These are phyloP conservation scores for Porites divaricata DNA, from an alignment of 92 coral and sea anemone genomes.

Conservation along the genomic window DNA sequence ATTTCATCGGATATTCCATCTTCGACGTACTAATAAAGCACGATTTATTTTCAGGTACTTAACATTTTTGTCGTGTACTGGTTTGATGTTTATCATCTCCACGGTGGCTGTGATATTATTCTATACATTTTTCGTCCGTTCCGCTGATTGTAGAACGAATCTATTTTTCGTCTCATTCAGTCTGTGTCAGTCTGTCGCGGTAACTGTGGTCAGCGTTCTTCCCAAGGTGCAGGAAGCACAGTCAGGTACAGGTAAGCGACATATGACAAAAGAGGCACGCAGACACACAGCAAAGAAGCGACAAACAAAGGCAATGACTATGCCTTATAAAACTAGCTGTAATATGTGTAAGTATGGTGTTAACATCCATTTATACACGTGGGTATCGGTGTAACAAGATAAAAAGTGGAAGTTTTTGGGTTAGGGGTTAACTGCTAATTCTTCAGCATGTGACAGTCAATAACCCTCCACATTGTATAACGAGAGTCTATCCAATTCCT, in stretches of 20 bases:
- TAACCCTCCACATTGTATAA: too few relatives aligned
- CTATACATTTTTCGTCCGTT: constrained; percentile 56
- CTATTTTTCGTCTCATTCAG: constrained; percentile 75
- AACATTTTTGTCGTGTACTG: constrained; percentile 42
- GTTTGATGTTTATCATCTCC: constrained; percentile 60
- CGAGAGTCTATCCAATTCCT: too few relatives aligned
- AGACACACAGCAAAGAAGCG: background rate
- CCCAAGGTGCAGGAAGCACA: constrained; percentile 80
- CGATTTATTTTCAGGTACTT: constrained; percentile 56
- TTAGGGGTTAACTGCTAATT: too few relatives aligned
- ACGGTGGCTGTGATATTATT: constrained; percentile 59
- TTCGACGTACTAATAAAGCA: too few relatives aligned
- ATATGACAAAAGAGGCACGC: background rate
- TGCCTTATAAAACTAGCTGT: too few relatives aligned
- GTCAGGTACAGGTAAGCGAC: constrained; percentile 75
- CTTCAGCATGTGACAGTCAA: too few relatives aligned
- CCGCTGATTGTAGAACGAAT: constrained; percentile 68
- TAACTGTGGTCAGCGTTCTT: constrained; percentile 68
- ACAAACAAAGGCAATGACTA: too few relatives aligned
- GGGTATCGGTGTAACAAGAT: too few relatives aligned
- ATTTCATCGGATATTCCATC: background rate
- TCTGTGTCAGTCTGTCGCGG: constrained; percentile 70
- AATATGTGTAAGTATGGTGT: too few relatives aligned
- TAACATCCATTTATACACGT: too few relatives aligned
- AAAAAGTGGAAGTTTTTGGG: too few relatives aligned